phyloP scores from a whole-genome alignment of 1,140 invertebrate genomes.

The Meloidogyne chitwoodi region DNA sequence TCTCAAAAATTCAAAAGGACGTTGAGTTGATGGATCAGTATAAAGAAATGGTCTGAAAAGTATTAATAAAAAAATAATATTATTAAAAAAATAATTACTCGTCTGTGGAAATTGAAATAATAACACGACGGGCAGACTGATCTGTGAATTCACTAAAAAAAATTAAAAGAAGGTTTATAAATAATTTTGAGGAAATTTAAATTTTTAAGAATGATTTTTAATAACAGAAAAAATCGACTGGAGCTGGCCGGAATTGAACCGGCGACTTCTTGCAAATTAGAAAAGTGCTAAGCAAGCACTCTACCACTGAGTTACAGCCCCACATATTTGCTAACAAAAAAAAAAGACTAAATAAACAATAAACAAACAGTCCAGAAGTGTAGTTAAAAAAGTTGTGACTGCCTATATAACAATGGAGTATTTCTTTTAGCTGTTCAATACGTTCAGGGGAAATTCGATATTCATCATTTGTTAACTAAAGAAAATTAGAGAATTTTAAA shows the following conservation, averaged over 20 bases:
- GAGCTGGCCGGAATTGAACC: background rate
- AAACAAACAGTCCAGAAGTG: conserved; percentile 79
- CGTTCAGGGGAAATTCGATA: conserved; percentile 68
- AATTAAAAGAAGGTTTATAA: conserved; percentile 30
- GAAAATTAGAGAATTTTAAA: no score
- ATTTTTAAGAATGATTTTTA: no score
- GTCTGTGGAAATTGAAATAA: conserved; percentile 67
- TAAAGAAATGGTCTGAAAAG: conserved; percentile 71
- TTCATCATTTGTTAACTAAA: conserved; percentile 65
- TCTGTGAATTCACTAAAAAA: conserved; percentile 73
- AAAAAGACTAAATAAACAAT: background rate
- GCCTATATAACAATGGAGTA: conserved; percentile 75
- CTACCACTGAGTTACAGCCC: no score
- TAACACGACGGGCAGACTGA: conserved; percentile 78
- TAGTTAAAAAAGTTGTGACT: conserved; percentile 97
- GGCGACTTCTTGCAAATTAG: background rate
- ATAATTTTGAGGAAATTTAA: no score
- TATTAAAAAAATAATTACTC: conserved; percentile 2
- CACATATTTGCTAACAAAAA: no score
- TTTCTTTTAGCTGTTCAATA: conserved; percentile 67
- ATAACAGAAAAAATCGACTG: background rate
- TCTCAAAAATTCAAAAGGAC: conserved; percentile 78
- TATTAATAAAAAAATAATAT: background rate
- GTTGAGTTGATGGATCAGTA: background rate
- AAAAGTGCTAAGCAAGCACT: no score